These are phyloP conservation scores for Meda fulgida DNA, from an alignment of 2,797 vertebrate species.

Conservation along the genomic window DNA sequence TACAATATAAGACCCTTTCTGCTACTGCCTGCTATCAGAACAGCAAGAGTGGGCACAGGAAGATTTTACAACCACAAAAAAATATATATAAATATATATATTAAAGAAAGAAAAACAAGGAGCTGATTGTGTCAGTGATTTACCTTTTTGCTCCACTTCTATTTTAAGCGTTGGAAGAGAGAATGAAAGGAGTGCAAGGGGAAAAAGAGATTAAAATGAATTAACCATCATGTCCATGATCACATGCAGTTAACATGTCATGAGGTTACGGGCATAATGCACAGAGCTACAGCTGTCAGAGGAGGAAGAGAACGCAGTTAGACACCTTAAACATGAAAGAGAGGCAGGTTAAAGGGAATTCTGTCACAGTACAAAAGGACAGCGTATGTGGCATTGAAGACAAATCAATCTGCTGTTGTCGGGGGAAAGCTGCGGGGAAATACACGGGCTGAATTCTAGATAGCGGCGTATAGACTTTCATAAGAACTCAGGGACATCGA, in stretches of 20 bases:
- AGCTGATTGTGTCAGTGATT: conserved; percentile 96
- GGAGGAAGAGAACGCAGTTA: conserved; percentile 73
- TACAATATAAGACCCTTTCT: conserved; percentile 80
- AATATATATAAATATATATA: conserved; percentile 1
- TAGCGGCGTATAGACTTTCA: conserved; percentile 20
- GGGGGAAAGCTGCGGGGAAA: conserved; percentile 33
- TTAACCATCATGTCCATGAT: conserved; percentile 94
- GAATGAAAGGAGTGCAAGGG: conserved; percentile 97
- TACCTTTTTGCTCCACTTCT: conserved; percentile 99
- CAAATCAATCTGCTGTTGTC: conserved; percentile 36
- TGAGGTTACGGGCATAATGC: conserved; percentile 84
- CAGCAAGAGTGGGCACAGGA: conserved; percentile 86
- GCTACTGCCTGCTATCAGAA: conserved; percentile 84
- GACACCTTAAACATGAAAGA: conserved; percentile 76
- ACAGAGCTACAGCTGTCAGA: conserved; percentile 87
- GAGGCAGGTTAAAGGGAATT: conserved; percentile 76
- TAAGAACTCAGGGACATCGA: conserved; percentile 46
- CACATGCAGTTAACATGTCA: conserved; percentile 92
- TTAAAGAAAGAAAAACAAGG: conserved; percentile 92
- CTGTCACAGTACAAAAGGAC: conserved; percentile 32
- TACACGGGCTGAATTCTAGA: conserved; percentile 20
- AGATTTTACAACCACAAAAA: conserved; percentile 90
- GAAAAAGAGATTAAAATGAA: conserved; percentile 99
- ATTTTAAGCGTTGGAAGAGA: conserved; percentile 99
- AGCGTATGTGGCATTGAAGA: conserved; percentile 40